These are phyloP conservation scores for Melangyna quadrimaculata DNA, from an alignment of 2,888 invertebrate genomes.

Conservation along the genomic window DNA sequence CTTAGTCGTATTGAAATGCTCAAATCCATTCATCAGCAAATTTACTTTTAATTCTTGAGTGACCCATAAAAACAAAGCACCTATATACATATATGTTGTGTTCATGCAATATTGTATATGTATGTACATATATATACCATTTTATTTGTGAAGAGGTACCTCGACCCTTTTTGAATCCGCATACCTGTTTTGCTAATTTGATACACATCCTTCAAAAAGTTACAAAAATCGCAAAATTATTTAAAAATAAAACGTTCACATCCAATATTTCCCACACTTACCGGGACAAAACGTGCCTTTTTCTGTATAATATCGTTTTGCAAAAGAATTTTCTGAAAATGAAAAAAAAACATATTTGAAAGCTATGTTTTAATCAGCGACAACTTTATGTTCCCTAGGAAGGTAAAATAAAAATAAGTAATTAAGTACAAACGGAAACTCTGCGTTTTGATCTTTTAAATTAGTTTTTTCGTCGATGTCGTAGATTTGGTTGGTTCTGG, in stretches of 20 bases:
- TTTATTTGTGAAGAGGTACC: not conserved
- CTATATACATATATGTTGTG: not conserved
- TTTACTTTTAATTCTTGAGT: not conserved
- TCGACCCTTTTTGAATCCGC: not conserved
- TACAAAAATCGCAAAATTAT: slow-evolving; percentile 13
- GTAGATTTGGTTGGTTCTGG: no score
- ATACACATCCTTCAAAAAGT: slow-evolving; percentile 38
- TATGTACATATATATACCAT: not conserved
- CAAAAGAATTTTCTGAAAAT: slow-evolving; percentile 50
- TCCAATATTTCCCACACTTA: slow-evolving; percentile 49
- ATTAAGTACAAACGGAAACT: not conserved
- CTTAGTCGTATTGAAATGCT: no score
- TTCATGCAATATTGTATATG: no score
- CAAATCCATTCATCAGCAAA: not conserved
- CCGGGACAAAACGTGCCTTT: slow-evolving; percentile 51
- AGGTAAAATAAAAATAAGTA: no score
- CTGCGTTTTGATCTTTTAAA: no score
- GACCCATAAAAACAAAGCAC: not conserved
- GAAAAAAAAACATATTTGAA: not conserved
- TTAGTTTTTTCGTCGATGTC: no score
- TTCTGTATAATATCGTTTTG: slow-evolving; percentile 39
- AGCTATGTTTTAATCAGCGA: not conserved
- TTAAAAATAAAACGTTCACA: not conserved
- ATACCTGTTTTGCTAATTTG: slow-evolving; percentile 12
- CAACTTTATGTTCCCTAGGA: slow-evolving; percentile 17